Base-by-base conservation (phyloP, 2,888 invertebrate species). In the Mesorhabditis spiculigera region DNA sequence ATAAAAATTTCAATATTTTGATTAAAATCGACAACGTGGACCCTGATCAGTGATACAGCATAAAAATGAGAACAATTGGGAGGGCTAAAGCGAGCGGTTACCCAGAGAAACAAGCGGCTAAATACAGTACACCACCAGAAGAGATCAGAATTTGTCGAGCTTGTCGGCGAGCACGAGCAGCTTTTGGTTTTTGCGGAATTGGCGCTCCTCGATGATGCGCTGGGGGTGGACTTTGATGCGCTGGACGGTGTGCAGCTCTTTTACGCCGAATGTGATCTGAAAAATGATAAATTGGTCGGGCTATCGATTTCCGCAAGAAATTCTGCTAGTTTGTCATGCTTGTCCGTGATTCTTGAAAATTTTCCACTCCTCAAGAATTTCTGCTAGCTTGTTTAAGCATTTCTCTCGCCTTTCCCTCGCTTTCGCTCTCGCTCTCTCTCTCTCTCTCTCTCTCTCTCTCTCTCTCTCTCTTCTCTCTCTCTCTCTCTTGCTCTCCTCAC, bases 151-250 rank as follows among this genome's bases (percentile, higher is more conserved):
- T 28, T 28, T 28, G 28, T 28, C 28, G 28, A 28, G 28, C 28
- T 28, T 28, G 1, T 28, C 28, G 28, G 28, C 28, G 28, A 28
- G 28, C 28, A 28, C 28, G 28, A 28, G 58, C 58, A 13, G 58
- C 10, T 50, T 50, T 50, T 50, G 8, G 58, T 50, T 50, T 50
- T 50, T 50, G 10, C n/a, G 8, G 10, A 50, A 50, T 50, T 50
- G 58, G n/a, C 58, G 58, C 8, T 10, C 58, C 58, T 50, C 58
- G 58, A 50, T n/a, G 58, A 50, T 50, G 8, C 58, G 58, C 58
- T 50, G 58, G 58, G 58, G 58, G n/a, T 13, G 10, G 58, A 50
- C n/a, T 50, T 50, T 50, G 58, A 50, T 50, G 8, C 58, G 58
- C 58, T 50, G 10, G 58, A 50, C 58, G n/a, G 58, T 50, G 58